These are phyloP conservation scores for Chiloscyllium plagiosum DNA, from an alignment of 2,113 vertebrate species.

Conservation along the genomic window DNA sequence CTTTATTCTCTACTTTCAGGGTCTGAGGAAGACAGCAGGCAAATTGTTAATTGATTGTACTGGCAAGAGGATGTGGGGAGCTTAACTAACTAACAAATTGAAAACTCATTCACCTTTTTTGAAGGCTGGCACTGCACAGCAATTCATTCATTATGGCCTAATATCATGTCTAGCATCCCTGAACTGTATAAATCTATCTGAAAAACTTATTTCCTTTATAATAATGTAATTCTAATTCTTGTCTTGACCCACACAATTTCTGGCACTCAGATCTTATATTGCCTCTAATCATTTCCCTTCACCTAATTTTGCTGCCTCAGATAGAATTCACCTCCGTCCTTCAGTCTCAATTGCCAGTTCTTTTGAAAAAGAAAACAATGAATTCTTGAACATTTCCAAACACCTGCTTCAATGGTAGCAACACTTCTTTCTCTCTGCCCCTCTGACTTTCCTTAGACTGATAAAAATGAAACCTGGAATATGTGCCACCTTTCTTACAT, in stretches of 20 bases:
- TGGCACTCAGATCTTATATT: not conserved
- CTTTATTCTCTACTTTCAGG: not conserved
- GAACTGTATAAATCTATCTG: not conserved
- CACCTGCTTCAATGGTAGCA: not conserved
- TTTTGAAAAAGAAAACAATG: not conserved
- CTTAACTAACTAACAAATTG: not conserved
- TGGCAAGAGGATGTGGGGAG: not conserved
- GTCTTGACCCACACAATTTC: not conserved
- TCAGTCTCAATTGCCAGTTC: not conserved
- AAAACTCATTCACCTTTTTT: not conserved
- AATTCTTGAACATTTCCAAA: not conserved
- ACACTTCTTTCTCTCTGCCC: not conserved
- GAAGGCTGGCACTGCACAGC: not conserved
- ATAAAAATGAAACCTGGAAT: not conserved
- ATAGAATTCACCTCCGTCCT: not conserved
- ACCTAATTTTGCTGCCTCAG: not conserved
- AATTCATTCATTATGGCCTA: not conserved
- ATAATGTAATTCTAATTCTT: not conserved
- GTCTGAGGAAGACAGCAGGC: not conserved
- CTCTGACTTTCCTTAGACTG: not conserved
- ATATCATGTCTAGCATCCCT: not conserved
- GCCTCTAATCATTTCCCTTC: slow-evolving; percentile 1
- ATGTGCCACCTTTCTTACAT: not conserved
- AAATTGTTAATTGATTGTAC: not conserved
- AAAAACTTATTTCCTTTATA: not conserved